A percentile compares a stretch with the other conserved stretches of the same genome.
Evolutionary conservation across 2,797 vertebrate species (phyloP).

Genomic region (Avahi laniger): DNA sequence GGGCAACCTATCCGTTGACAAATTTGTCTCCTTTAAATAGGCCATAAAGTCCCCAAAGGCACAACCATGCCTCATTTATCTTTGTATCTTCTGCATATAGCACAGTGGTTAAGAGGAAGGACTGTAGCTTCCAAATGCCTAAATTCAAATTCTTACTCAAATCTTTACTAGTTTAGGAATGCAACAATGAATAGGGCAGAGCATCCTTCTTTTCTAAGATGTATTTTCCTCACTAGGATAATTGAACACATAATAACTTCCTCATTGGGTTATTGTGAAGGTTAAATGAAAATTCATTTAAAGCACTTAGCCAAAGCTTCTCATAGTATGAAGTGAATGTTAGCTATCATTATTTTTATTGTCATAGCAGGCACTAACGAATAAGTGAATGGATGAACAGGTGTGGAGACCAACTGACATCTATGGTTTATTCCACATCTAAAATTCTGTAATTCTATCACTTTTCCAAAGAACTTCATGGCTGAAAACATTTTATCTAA

Average conservation of each 20-base stretch:
- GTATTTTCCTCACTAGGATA: slow-evolving; percentile 46
- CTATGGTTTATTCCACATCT: not conserved
- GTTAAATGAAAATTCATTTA: slow-evolving; percentile 54
- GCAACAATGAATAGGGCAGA: not conserved
- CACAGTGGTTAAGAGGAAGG: not conserved
- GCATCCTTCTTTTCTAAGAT: not conserved
- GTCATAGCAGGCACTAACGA: slow-evolving; percentile 41
- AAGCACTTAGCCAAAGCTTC: slow-evolving; percentile 39
- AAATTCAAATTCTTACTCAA: slow-evolving; percentile 28
- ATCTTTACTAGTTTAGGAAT: not conserved
- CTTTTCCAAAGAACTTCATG: slow-evolving; percentile 30
- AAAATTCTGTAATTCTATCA: slow-evolving; percentile 22
- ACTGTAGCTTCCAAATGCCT: not conserved
- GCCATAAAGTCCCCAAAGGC: not conserved
- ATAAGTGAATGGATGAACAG: slow-evolving; percentile 13
- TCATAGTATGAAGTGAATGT: not conserved
- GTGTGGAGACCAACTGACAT: not conserved
- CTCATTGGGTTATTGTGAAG: slow-evolving; percentile 43
- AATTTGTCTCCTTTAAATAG: not conserved
- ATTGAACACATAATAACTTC: slow-evolving; percentile 34
- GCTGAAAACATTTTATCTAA: slow-evolving; percentile 17
- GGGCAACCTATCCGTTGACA: not conserved
- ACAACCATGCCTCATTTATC: not conserved
- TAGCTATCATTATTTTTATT: slow-evolving; percentile 58
- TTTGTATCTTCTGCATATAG: not conserved